phyloP scores from a whole-genome alignment of 1,140 invertebrate species.

The Habropoda laboriosa region DNA sequence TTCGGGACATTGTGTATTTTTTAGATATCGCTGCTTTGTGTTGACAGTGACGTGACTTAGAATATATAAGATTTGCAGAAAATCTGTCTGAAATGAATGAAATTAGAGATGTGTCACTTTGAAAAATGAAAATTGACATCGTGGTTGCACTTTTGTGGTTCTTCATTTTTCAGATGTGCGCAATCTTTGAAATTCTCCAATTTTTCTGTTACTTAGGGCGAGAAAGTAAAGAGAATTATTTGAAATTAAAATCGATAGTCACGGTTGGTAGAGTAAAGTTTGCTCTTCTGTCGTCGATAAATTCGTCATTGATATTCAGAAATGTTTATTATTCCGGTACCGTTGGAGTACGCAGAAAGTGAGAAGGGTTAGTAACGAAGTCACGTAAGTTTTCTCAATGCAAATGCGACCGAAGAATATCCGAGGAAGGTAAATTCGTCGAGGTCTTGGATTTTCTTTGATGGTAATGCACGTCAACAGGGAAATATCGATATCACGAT shows the following conservation, averaged over 20 bases:
- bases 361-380: conserved; percentile 7
- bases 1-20: no score
- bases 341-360: neutral
- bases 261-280: neutral
- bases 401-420: neutral
- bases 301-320: neutral
- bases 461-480: conserved; percentile 10
- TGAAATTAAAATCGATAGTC: neutral
- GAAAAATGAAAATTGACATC: no score
- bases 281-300: neutral
- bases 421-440: conserved; percentile 7
- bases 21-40: no score
- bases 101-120: no score
- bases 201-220: no score
- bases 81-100: no score
- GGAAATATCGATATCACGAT: conserved; percentile 19
- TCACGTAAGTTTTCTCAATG: conserved; percentile 35
- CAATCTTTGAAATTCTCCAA: no score
- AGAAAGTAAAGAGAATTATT: no score
- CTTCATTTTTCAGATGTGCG: no score
- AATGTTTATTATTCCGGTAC: neutral
- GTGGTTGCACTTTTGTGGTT: no score
- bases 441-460: neutral
- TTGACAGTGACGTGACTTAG: no score
- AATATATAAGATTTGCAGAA: no score